These are phyloP conservation scores for Leuctra nigra DNA, from an alignment of 2,888 invertebrate genomes.

Conservation along the genomic window DNA sequence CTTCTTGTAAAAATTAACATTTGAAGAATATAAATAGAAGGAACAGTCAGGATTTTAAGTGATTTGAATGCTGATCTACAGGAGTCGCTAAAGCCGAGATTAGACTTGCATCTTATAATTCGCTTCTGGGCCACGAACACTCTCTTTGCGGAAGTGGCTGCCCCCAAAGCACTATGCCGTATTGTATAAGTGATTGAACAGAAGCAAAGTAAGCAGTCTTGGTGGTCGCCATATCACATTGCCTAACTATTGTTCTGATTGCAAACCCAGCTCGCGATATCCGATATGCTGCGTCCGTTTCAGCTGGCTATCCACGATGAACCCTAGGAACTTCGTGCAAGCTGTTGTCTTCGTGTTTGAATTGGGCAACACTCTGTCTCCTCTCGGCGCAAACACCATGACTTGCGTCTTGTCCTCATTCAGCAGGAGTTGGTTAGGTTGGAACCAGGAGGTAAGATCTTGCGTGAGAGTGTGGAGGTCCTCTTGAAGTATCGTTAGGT, in stretches of 20 bases:
- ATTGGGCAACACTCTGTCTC: neutral
- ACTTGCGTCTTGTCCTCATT: neutral
- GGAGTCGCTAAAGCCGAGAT: neutral
- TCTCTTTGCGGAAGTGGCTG: neutral
- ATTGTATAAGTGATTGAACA: neutral
- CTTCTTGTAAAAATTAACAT: neutral
- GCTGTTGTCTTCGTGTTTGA: neutral
- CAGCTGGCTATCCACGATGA: neutral
- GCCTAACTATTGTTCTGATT: neutral
- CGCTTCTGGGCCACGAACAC: neutral
- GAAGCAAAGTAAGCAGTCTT: neutral
- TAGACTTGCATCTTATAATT: neutral
- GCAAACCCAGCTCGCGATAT: neutral
- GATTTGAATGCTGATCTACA: neutral
- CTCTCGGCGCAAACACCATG: neutral
- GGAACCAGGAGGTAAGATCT: neutral
- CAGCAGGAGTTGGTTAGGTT: neutral
- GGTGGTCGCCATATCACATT: neutral
- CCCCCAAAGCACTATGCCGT: neutral
- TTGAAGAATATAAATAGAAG: neutral
- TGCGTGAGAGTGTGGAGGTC: neutral
- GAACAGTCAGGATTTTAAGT: neutral
- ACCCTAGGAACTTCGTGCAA: neutral
- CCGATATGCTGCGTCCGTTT: neutral
- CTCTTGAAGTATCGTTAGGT: no score